Conservation (phyloP, 2,797 vertebrate species). For the Caiman crocodilus region DNA sequence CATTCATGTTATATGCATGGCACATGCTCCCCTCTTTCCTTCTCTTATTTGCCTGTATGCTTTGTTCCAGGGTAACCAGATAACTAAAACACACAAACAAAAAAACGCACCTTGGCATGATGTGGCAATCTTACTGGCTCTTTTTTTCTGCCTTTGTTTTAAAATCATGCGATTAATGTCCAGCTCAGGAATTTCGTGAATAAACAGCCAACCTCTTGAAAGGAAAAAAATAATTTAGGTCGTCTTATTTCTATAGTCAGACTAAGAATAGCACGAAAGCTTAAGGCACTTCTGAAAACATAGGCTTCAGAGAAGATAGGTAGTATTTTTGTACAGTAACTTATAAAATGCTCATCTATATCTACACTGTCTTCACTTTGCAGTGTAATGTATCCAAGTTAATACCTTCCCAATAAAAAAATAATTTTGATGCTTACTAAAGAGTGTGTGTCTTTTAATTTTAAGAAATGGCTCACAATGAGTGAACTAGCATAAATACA, state of each 20-base stretch:
- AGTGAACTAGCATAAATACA: rapidly evolving
- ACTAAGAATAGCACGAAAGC: neutral
- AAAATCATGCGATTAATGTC: rapidly evolving
- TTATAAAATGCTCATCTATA: conserved; percentile 15
- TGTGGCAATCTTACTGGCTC: neutral
- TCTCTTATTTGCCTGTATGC: rapidly evolving
- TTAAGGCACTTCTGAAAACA: neutral
- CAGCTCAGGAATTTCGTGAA: neutral
- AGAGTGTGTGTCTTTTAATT: conserved; percentile 72
- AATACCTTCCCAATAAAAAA: conserved; percentile 79
- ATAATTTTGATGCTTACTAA: conserved; percentile 54
- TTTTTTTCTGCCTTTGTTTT: neutral
- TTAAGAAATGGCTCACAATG: neutral
- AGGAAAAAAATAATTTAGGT: rapidly evolving
- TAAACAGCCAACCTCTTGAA: neutral
- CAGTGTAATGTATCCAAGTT: conserved; percentile 62
- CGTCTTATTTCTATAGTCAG: neutral
- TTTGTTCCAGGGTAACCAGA: rapidly evolving
- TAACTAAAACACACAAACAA: rapidly evolving
- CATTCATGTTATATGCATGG: rapidly evolving
- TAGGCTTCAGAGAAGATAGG: conserved; percentile 42
- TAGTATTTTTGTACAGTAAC: conserved; percentile 50
- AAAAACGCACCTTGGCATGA: rapidly evolving
- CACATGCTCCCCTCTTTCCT: neutral
- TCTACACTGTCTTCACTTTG: conserved; percentile 46